phyloP scores from a whole-genome alignment of 2,113 vertebrate genomes.

The Megaceryle torquata region DNA sequence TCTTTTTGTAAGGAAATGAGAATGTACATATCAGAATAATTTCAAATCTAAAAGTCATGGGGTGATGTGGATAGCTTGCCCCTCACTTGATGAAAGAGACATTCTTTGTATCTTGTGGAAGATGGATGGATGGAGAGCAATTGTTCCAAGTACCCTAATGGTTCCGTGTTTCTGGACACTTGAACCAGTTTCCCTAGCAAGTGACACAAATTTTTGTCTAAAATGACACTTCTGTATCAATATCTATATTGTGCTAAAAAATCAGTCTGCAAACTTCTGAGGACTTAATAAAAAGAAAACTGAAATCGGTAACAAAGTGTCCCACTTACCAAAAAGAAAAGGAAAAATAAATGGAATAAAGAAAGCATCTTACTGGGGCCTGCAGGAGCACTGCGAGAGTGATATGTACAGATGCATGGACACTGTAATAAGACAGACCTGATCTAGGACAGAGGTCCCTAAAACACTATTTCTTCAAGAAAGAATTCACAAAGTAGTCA shows the following conservation, averaged over 20 bases:
- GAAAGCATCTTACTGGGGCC: background rate
- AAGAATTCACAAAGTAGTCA: background rate
- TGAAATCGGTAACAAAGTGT: background rate
- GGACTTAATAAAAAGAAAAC: background rate
- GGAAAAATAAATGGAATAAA: background rate
- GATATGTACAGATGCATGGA: fast-evolving
- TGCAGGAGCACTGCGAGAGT: background rate
- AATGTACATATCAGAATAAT: background rate
- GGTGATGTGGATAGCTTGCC: background rate
- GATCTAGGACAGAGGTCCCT: background rate
- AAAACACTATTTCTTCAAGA: background rate
- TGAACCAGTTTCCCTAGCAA: background rate
- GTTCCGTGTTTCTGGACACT: background rate
- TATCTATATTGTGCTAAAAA: background rate
- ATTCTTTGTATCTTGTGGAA: background rate
- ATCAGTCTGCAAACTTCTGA: background rate
- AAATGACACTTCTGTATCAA: background rate
- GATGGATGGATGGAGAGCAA: background rate
- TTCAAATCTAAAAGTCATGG: background rate
- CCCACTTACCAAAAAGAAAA: too few relatives aligned
- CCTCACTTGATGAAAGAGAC: background rate
- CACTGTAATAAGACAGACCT: background rate
- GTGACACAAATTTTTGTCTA: background rate
- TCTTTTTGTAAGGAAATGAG: background rate
- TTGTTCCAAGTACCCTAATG: background rate